Evolutionary conservation across 2,113 vertebrate genomes (phyloP).

Genomic region (Serilophus lunatus): DNA sequence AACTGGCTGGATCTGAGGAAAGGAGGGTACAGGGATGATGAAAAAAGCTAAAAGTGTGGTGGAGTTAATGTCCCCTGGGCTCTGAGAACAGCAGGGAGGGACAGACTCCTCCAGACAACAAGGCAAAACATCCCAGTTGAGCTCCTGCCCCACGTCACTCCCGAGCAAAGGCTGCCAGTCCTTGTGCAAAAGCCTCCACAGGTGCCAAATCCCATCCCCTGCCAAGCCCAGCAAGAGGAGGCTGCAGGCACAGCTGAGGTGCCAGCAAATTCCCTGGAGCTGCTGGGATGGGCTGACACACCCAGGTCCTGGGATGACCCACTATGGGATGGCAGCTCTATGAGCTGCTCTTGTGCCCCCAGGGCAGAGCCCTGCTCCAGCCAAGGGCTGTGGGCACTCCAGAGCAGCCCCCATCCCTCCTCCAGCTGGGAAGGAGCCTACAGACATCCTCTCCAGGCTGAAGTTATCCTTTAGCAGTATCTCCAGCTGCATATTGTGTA

Average conservation of each 20-base stretch:
- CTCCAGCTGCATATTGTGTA: neutral
- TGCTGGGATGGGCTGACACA: fast-evolving
- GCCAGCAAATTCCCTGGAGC: neutral
- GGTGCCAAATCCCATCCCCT: neutral
- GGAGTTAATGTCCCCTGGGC: neutral
- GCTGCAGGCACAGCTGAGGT: too few relatives aligned
- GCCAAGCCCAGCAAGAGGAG: neutral
- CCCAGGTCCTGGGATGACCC: neutral
- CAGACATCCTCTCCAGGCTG: neutral
- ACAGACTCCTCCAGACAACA: neutral
- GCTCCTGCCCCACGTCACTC: neutral
- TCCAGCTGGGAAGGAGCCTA: neutral
- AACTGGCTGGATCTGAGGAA: neutral
- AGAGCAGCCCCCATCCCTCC: neutral
- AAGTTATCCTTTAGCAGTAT: neutral
- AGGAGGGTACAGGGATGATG: neutral
- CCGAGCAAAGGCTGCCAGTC: neutral
- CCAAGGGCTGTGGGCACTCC: neutral
- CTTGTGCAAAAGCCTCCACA: fast-evolving
- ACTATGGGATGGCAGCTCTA: neutral
- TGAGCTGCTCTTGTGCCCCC: fast-evolving
- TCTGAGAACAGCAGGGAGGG: neutral
- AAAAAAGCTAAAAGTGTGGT: fast-evolving
- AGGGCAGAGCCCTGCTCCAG: neutral
- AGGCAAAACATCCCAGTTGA: neutral